Conservation (phyloP, 2,113 vertebrate species). For the Nothoprocta perdicaria region DNA sequence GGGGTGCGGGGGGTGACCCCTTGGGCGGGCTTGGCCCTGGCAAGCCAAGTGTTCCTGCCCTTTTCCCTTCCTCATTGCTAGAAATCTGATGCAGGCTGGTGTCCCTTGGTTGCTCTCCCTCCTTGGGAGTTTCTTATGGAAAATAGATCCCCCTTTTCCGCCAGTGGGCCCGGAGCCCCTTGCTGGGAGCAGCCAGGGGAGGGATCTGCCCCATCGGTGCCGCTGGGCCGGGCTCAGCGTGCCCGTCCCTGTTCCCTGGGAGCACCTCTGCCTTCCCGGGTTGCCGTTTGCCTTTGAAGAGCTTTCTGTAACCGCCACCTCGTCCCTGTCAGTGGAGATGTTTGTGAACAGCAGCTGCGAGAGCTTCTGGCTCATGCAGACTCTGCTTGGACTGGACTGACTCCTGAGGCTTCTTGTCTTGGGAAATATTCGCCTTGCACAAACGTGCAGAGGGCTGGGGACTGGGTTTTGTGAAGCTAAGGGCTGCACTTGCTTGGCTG, state of each 20-base stretch:
- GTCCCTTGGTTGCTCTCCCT: neutral
- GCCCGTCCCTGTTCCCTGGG: neutral
- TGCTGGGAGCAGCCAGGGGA: neutral
- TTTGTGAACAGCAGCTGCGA: neutral
- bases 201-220: neutral
- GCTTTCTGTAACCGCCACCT: neutral
- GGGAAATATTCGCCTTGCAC: neutral
- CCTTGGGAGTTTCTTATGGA: neutral
- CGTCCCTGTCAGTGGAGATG: neutral
- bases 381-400: too few relatives aligned
- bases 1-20: too few relatives aligned
- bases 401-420: neutral
- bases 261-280: neutral
- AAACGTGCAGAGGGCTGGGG: neutral
- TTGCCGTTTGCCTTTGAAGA: neutral
- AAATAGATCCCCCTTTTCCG: neutral
- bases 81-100: neutral
- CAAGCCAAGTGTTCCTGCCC: neutral
- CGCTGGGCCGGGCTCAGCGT: neutral
- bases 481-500: neutral
- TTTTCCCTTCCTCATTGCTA: fast-evolving
- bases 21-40: neutral
- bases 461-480: neutral
- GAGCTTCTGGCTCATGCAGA: neutral
- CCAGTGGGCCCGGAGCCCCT: neutral